Base-by-base conservation (phyloP, 2,113 vertebrate species). In the Alectura lathami region DNA sequence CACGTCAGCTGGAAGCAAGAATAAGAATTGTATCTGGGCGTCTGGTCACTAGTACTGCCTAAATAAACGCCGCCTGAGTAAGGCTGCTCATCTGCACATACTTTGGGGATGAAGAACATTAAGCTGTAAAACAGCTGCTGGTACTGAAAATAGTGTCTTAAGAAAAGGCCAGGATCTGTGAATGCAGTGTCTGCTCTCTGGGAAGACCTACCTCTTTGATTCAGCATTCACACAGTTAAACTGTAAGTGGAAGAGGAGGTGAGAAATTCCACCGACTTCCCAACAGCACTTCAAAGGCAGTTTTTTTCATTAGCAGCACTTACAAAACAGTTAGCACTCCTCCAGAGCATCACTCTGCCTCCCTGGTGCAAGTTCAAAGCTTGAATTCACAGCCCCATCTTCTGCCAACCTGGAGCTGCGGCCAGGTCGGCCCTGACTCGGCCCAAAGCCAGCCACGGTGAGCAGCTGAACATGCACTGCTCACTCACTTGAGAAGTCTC, bases 111-210 rank as follows among this genome's bases (percentile, higher is more conserved):
- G 90, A 96, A 96, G 89, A 73, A 69, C 76, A 38, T 74, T 69
- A 78, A 94, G 74, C 91, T 91, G 88, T 86, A 86, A 93, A 96
- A 91, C 86, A 88, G 90, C 85, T 95, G 89, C 77, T 50, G 72
- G 42, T 70, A n/a, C 95, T 87, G 85, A 93, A 96, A 96, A 94
- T 87, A 88, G 66, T 62, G 26, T 73, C 70, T 47, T 69, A 72
- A 54, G 40, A 93, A 91, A 93, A 83, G 30, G 34, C 80, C 50
- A 13, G 16, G 57, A 84, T 73, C 85, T 51, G 51, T 64, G 18
- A 53, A 42, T 9, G 60, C 45, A 75, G 73, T 29, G 2, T 38
- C 76, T 91, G 57, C 54, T 67, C 57, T 62, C 68, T 16, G 59
- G 79, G 68, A 9, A 40, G 24, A 51, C 6, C 24, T 42, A 51